A percentile compares a stretch with the other conserved stretches of the same genome.
Evolutionary conservation across 2,113 vertebrate genomes (phyloP).

Genomic region (Amphiprion ocellaris): DNA sequence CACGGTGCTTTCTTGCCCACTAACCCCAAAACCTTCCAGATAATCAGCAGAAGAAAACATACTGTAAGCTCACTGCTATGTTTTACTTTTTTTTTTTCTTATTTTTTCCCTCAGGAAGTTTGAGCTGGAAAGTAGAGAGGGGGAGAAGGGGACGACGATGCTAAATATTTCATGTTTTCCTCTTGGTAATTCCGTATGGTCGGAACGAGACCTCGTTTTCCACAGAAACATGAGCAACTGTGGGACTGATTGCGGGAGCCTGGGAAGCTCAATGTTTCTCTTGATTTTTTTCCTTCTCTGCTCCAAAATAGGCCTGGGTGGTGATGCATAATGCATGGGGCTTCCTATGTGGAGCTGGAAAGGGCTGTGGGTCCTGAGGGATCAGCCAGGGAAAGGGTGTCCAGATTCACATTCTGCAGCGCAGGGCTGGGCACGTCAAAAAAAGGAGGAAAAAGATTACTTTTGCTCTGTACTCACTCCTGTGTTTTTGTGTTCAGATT

Average conservation of each 20-base stretch:
- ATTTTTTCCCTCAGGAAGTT: conserved; percentile 53
- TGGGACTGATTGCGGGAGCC: conserved; percentile 72
- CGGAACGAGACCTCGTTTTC: conserved; percentile 73
- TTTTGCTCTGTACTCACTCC: conserved; percentile 9
- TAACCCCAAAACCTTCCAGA: conserved; percentile 8
- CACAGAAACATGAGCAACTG: conserved; percentile 66
- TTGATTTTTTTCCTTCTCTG: conserved; percentile 59
- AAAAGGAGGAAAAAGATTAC: conserved; percentile 30
- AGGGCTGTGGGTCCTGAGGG: conserved; percentile 73
- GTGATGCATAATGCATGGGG: conserved; percentile 79
- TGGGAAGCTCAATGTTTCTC: conserved; percentile 67
- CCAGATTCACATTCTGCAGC: conserved; percentile 64
- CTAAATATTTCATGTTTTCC: conserved; percentile 82
- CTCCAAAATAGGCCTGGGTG: conserved; percentile 72
- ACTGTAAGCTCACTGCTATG: conserved; percentile 23
- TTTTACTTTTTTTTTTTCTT: not conserved
- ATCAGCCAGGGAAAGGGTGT: conserved; percentile 67
- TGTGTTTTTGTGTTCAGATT: conserved; percentile 17
- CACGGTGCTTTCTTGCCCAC: conserved; percentile 11
- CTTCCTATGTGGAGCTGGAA: conserved; percentile 73
- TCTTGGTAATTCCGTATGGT: conserved; percentile 74
- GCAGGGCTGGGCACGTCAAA: conserved; percentile 15
- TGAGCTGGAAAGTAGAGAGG: conserved; percentile 35
- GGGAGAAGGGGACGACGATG: conserved; percentile 57
- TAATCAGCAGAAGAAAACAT: conserved; percentile 33